phyloP scores from a whole-genome alignment of 2,113 vertebrate genomes.

The Callipepla californica region DNA sequence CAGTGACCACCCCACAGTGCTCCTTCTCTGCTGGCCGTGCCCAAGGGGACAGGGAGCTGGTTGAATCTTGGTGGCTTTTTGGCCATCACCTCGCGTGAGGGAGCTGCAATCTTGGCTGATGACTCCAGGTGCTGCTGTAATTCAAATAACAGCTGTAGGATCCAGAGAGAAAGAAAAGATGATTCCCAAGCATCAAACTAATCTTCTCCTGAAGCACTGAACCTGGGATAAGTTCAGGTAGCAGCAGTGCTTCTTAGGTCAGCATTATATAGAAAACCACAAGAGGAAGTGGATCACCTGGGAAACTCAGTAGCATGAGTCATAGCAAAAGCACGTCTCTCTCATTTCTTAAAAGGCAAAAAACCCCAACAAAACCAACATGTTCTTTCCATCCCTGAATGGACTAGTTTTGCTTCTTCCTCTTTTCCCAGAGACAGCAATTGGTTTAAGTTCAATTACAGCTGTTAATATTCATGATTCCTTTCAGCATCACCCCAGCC shows the following conservation, averaged over 20 bases:
- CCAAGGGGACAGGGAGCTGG: accelerated
- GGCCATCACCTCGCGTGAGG: background rate
- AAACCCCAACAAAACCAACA: background rate
- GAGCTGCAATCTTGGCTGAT: background rate
- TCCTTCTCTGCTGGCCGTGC: background rate
- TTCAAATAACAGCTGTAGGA: background rate
- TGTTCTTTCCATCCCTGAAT: background rate
- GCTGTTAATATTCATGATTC: background rate
- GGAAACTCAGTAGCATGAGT: background rate
- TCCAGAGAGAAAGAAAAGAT: background rate
- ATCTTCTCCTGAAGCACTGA: background rate
- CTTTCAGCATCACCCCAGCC: background rate
- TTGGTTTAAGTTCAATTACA: background rate
- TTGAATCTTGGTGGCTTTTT: background rate
- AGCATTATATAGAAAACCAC: background rate
- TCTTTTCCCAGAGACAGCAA: background rate
- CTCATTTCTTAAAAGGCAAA: background rate
- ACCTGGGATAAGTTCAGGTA: background rate
- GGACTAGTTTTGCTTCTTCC: background rate
- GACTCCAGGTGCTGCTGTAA: background rate
- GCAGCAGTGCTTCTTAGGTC: background rate
- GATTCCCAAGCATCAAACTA: background rate
- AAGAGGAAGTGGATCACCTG: accelerated
- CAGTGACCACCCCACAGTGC: accelerated
- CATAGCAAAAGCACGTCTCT: background rate